A percentile compares a stretch with the other conserved stretches of the same genome.
Evolutionary conservation across 2,797 vertebrate genomes (phyloP).

Genomic region (Cossypha dichroa): DNA sequence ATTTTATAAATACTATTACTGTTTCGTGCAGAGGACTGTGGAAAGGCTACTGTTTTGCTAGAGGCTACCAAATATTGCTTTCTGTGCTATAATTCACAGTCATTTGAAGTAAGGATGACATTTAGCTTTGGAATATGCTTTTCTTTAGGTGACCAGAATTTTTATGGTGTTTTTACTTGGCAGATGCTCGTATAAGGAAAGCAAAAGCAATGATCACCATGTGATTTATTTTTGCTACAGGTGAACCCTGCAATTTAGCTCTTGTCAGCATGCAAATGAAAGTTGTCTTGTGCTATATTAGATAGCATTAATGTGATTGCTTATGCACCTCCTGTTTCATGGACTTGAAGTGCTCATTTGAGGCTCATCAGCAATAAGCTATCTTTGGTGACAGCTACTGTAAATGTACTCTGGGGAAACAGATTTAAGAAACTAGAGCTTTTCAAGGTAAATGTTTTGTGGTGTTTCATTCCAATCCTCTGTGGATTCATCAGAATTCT

Average conservation of each 20-base stretch:
- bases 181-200: slow-evolving; percentile 26
- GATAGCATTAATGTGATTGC: slow-evolving; percentile 40
- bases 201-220: slow-evolving; percentile 2
- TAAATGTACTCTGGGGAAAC: slow-evolving; percentile 10
- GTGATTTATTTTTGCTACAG: slow-evolving; percentile 32
- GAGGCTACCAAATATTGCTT: not conserved
- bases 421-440: slow-evolving; percentile 14
- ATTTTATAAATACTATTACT: not conserved
- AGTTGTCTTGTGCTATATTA: slow-evolving; percentile 44
- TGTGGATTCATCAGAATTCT: slow-evolving; percentile 1
- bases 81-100: not conserved
- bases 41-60: not conserved
- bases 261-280: slow-evolving; percentile 56
- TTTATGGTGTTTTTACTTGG: slow-evolving; percentile 2
- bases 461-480: not conserved
- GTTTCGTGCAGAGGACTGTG: not conserved
- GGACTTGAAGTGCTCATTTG: slow-evolving; percentile 17
- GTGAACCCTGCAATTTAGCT: slow-evolving; percentile 58
- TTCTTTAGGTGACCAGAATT: slow-evolving; percentile 12
- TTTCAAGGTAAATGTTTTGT: slow-evolving; percentile 40
- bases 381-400: slow-evolving; percentile 57
- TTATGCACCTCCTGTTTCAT: slow-evolving; percentile 15
- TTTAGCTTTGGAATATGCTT: not conserved
- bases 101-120: not conserved
- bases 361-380: slow-evolving; percentile 18